phyloP scores from a whole-genome alignment of 2,888 invertebrate species.

The Tanypteryx hageni region DNA sequence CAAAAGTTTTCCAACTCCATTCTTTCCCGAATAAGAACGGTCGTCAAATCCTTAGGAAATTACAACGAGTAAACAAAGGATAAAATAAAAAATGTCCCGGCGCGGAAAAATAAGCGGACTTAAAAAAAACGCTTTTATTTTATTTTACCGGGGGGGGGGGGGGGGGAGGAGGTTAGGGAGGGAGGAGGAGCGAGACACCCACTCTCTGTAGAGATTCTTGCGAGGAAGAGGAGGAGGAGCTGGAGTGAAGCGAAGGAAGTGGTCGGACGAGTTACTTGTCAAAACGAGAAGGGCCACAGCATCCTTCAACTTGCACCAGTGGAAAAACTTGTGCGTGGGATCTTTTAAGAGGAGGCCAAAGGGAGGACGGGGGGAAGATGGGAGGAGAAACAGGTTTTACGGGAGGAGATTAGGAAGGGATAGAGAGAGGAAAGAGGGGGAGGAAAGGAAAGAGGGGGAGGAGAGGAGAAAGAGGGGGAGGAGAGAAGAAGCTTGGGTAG shows the following conservation, averaged over 20 bases:
- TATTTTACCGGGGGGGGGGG: neutral
- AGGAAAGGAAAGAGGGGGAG: neutral
- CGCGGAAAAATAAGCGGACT: neutral
- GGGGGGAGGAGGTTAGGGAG: neutral
- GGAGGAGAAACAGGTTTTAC: constrained; percentile 10
- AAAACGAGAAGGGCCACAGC: constrained; percentile 45
- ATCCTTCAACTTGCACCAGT: constrained; percentile 50
- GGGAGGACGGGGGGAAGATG: neutral
- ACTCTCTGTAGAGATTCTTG: neutral
- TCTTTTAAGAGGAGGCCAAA: neutral
- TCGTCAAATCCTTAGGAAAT: neutral
- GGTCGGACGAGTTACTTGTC: constrained; percentile 53
- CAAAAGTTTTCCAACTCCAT: neutral
- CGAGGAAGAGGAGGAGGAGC: neutral
- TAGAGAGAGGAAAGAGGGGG: neutral
- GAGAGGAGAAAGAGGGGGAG: neutral
- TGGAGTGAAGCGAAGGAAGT: neutral
- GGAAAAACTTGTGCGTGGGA: neutral
- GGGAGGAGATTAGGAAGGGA: neutral
- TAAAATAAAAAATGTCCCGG: neutral
- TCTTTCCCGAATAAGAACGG: neutral
- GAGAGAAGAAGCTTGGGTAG: neutral
- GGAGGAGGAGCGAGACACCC: neutral
- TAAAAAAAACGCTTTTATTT: neutral
- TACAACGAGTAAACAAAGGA: neutral